Evolutionary conservation across 2,888 invertebrate species (phyloP), one percentile per base, ranked within the genome.

Genomic region (Aporophyla nigra): DNA sequence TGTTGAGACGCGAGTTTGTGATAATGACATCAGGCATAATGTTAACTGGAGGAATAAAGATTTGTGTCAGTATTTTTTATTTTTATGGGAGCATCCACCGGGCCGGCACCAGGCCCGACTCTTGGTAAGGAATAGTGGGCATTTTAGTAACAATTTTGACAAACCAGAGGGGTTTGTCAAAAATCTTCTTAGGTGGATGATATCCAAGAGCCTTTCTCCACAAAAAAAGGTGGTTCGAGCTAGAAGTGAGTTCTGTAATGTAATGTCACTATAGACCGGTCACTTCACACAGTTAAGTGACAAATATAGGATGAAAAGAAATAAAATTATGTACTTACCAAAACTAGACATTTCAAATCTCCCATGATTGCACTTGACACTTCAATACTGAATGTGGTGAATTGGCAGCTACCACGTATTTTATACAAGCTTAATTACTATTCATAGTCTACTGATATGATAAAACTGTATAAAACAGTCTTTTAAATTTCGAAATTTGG

Each of bases 381-480:
- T 69, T 72, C 61, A 24, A 27, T 46, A 82, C 56, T 56, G 58
- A 85, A 72, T 85, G 75, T 74, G 43, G 10, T 33, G 24, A 51
- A 61, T 62, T 53, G 16, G 27, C 19, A 21, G 12, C 6, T 33
- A 40, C 62, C 21, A 53, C 70, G 54, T 59, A 68, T 74, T 76
- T 70, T 84, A 85, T 86, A 79, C 63, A 59, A 53, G 24, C 12
- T 6, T 49, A 71, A n/a, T 33, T 12, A 58, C 63, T 68, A 85
- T 85, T 82, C 63, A 56, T 74, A 69, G 24, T 61, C 43, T 24
- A 62, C 49, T 70, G 77, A 80, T 73, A 78, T 63, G 82, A 68
- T 72, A 74, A 69, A 62, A 61, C 16, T 67, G 33, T 69, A 49
- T 10, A 53, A 53, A 73, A 76, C 21, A 21, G 43, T 46, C 9